Base-by-base conservation (phyloP, 1,140 invertebrate genomes). In the Luehdorfia chinensis region DNA sequence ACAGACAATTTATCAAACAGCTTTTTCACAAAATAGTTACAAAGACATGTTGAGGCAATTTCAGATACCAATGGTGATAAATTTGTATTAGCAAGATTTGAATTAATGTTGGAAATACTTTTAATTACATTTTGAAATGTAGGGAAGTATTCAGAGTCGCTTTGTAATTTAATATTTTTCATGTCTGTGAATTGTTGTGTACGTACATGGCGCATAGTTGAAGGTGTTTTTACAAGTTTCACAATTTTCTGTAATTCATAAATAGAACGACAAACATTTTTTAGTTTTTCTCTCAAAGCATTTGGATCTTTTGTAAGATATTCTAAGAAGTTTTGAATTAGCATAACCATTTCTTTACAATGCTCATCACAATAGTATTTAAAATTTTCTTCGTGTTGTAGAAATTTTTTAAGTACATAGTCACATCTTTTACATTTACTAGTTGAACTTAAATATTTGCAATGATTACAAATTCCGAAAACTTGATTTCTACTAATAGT, bases 401-500 rank as follows among this genome's bases (percentile, higher is more conserved):
- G 27, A 19, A 63, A 73, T 23, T 50, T 58, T 30, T 32, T 55
- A 7, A 57, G 18, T 31, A 64, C 27, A 37, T 46, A 58, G 16
- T 64, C 47, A 36, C 70, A 74, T 59, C 54, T 55, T 25, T 54
- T 44, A 49, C 70, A 74, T 32, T 60, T 65, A n/a, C 39, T 27
- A 7, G 47, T 21, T 5, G 34, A 27, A 37, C 57, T 64, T 13
- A 30, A 31, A 25, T 39, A 23, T 30, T 58, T 61, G 50, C 69
- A 73, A 19, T 63, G 47, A 8, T 58, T 47, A 32, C 69, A 73
- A 19, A 69, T 32, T 2, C 55, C 61, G n/a, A 55, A 15, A 1
- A 61, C 28, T 31, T 62, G 47, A 27, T 69, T 59, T 44, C 50
- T 55, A 32, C 32, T 61, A 39, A 73, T 67, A 11, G 23, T 30